phyloP scores from a whole-genome alignment of 2,888 invertebrate genomes.

The Synergus japonicus region DNA sequence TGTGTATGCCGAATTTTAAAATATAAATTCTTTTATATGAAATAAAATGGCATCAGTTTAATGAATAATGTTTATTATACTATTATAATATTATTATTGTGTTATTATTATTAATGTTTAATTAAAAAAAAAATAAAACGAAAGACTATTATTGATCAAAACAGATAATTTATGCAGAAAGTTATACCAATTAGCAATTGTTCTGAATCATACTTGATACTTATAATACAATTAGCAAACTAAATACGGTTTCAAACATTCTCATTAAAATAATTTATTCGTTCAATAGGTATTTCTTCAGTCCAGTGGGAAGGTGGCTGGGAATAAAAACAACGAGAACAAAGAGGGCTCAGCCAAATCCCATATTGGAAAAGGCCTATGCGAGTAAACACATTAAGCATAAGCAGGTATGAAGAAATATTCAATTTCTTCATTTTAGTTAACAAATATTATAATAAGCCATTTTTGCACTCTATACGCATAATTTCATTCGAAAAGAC shows the following conservation, averaged over 20 bases:
- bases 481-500: neutral
- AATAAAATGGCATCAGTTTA: too few species aligned
- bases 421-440: neutral
- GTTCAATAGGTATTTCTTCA: slow-evolving; percentile 85
- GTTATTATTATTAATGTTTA: too few species aligned
- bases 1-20: neutral
- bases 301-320: slow-evolving; percentile 88
- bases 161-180: neutral
- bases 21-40: too few species aligned
- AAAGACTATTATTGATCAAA: neutral
- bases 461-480: neutral
- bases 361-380: slow-evolving; percentile 88
- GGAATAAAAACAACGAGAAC: slow-evolving; percentile 89
- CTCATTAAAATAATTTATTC: slow-evolving; percentile 52
- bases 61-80: too few species aligned
- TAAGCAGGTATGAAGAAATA: slow-evolving; percentile 83
- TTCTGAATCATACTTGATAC: too few species aligned
- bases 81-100: too few species aligned
- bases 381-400: slow-evolving; percentile 85
- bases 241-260: slow-evolving; percentile 39
- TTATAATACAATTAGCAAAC: neutral
- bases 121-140: too few species aligned
- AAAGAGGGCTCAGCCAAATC: slow-evolving; percentile 86
- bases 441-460: neutral
- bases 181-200: too few species aligned